Base-by-base conservation (phyloP, 2,113 vertebrate species). In the Ammodytes dubius region DNA sequence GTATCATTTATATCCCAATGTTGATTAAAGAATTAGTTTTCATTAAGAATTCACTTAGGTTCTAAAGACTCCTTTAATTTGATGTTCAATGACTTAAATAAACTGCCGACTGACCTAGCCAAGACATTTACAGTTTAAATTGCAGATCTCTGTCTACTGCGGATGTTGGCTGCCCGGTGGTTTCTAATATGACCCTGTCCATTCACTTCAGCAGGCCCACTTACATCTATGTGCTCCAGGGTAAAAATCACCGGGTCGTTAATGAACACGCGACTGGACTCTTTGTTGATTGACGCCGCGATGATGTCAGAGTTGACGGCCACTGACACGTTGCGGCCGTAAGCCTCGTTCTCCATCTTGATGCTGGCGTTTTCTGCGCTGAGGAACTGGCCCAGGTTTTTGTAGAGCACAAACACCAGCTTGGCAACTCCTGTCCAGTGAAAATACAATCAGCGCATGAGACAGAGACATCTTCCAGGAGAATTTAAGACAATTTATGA, bases 11-110 rank as follows among this genome's bases (percentile, higher is more conserved):
- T 96, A 97, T 97, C 96, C 97, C 96, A 96, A 96, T 96, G 96
- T 96, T 97, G 96, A 98, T 97, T 97, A 97, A 96, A 96, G 95
- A 97, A 98, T 98, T 97, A 97, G 96, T 96, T 97, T 97, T 97
- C 97, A 98, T 99, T 98, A 98, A 97, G 96, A 98, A 97, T 97
- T 98, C 96, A 96, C 96, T 98, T 97, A 97, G 95, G 95, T 96
- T 96, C 95, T 96, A 97, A 97, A 96, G 94, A 95, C 95, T 97
- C 95, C 96, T 96, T 98, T 98, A 97, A 97, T 98, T 97, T 98
- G 96, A 96, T 96, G 96, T 97, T 97, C 95, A 90, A 39, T 96
- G 96, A 95, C 96, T 97, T 97, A 96, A 98, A 96, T 96, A 94
- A 97, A 96, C 95, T 95, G 93, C 89, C 77, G 84, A 94, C 92